Conservation (phyloP, 2,888 invertebrate genomes). For the Periphyllus acericola region DNA sequence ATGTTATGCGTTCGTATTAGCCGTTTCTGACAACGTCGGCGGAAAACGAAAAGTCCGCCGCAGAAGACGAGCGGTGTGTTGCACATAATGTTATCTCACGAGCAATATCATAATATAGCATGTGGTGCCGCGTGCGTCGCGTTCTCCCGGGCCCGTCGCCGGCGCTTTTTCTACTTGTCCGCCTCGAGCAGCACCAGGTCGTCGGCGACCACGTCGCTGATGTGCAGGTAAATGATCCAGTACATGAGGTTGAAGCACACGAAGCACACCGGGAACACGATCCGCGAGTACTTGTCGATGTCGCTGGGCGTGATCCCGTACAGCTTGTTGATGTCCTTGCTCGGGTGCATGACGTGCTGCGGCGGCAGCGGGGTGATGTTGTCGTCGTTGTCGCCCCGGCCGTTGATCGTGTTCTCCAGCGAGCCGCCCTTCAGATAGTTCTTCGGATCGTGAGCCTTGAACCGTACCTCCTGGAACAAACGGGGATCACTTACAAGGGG, state of each 20-base stretch:
- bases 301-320: constrained; percentile 95
- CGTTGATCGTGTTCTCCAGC: constrained; percentile 90
- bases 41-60: too few relatives aligned
- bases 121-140: too few relatives aligned
- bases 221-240: constrained; percentile 96
- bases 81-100: too few relatives aligned
- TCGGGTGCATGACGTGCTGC: constrained; percentile 85
- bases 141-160: background rate
- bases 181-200: constrained; percentile 85
- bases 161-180: constrained; percentile 73
- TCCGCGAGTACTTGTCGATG: constrained; percentile 98
- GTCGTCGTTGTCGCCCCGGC: constrained; percentile 75
- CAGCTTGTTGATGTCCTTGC: constrained; percentile 91
- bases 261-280: constrained; percentile 98
- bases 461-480: constrained; percentile 88
- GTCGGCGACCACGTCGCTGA: constrained; percentile 94
- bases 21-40: background rate
- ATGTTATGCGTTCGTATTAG: constrained; percentile 11
- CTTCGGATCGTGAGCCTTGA: constrained; percentile 94
- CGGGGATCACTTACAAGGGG: constrained; percentile 70
- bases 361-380: constrained; percentile 72
- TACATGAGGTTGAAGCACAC: constrained; percentile 98
- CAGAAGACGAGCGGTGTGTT: too few relatives aligned
- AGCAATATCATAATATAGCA: too few relatives aligned
- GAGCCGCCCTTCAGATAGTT: constrained; percentile 93